Evolutionary conservation across 64 coral and sea anemone genomes (phyloP), one percentile per base, ranked within the genome.

Genomic region (Stichodactyla helianthus): DNA sequence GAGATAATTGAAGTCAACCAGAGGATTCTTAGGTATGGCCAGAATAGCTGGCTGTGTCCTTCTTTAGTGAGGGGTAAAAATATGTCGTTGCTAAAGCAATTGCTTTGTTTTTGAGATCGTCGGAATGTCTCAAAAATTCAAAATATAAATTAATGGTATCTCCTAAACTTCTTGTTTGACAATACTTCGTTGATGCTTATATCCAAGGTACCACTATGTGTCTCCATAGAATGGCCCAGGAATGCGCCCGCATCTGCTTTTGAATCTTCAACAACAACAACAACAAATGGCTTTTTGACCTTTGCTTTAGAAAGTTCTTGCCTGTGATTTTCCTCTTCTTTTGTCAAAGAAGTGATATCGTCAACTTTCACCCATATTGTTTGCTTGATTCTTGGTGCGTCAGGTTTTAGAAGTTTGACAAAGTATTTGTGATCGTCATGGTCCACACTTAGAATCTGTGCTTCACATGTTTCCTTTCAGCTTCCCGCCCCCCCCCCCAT

Each of bases 341-440:
- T 61, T 54, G 54, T 58, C 50, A 91, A 55, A 28, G 62, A 77
- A 14, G 83, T 20, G 4, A 91, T 85, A 55, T 91, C 70, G 26
- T 91, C 89, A 7, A 86, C 89, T 70, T 77, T 87, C n/a, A 82
- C 9, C 61, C 79, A 92, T 84, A 59, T 54, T 85, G 84, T 59
- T 61, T 50, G 58, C 7, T 58, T 84, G 4, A 79, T 15, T 52
- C 18, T 79, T 51, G 28, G 77, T 16, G 28, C 10, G 44, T 50
- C 31, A 17, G 51, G 28, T 5, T 53, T 15, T 53, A 79, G 4
- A 51, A 70, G 65, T 70, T 22, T 70, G 19, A 70, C 65, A 70
- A 70, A 70, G 19, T 70, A 70, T 22, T 70, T 70, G 65, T 70
- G 65, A 22, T 70, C 65, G 19, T 70, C 19, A 70, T 70, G 65